Base-by-base conservation (phyloP, 1,140 invertebrate species). In the Sogatella furcifera region DNA sequence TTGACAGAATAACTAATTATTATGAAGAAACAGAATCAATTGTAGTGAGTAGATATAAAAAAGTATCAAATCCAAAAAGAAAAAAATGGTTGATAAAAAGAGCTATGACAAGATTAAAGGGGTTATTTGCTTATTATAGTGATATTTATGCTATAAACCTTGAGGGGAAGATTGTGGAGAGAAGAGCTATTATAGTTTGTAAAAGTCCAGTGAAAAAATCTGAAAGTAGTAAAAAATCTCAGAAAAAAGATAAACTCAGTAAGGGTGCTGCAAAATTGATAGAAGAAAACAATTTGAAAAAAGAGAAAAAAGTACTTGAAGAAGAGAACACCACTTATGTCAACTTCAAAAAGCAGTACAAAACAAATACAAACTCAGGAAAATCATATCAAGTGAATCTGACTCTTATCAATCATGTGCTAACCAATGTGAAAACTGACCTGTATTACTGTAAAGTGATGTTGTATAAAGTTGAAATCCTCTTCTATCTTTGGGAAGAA, bases 61-160 rank as follows among this genome's bases (percentile, higher is more conserved):
- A 49, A 15, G 0, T 1, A 49, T 4, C 34, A 38, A 10, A 38
- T 10, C 34, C 34, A 38, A 1, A 5, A 2, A 38, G 11, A 38
- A 38, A 1, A 10, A 38, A 13, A 10, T 8, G 11, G 11, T 8
- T 38, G 11, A 38, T 38, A 11, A 38, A 10, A 13, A 38, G 11
- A 38, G 11, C 1, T 8, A 8, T 38, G 34, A 10, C 3, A 4
- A 52, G 9, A 14, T 5, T 42, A 31, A 19, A 34, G 42, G 28
- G 14, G n/a, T 28, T 2, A 21, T 31, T 1, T 61, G 24, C 34
- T 46, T 14, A 61, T 21, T 11, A 10, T 13, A 9, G 49, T n/a
- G 19, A 41, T n/a, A 22, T 63, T n/a, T 67, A 67, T 59, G 65
- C 64, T 44, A 13, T 22, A n/a, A 67, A 60, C 60, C 55, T 67